phyloP scores from a whole-genome alignment of 1,140 invertebrate genomes.

The Arctopsyche grandis region DNA sequence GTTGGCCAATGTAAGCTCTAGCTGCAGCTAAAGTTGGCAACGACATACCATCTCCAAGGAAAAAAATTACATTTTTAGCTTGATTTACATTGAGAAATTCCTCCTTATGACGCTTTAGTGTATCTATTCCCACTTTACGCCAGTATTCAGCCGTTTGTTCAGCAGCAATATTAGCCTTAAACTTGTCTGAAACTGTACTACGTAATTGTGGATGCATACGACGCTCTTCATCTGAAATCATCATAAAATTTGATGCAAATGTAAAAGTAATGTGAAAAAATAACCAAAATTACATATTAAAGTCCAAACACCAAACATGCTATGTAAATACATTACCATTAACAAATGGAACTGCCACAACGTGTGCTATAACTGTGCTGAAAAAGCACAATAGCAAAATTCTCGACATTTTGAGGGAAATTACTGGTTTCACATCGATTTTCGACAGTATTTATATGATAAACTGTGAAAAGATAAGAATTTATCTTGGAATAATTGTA shows the following conservation, averaged over 20 bases:
- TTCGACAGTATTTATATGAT: no score
- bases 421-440: no score
- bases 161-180: slow-evolving; percentile 1
- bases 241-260: neutral
- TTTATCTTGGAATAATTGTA: no score
- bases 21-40: slow-evolving; percentile 78
- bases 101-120: slow-evolving; percentile 63
- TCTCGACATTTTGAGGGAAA: no score
- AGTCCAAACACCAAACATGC: neutral
- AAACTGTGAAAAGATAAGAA: no score
- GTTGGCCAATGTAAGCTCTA: slow-evolving; percentile 74
- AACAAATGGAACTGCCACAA: neutral
- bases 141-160: slow-evolving; percentile 60
- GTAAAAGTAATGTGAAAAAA: neutral
- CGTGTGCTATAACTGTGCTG: neutral
- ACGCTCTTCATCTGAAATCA: slow-evolving; percentile 26
- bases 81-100: slow-evolving; percentile 66
- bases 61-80: slow-evolving; percentile 77
- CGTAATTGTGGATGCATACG: neutral
- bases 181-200: neutral
- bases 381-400: neutral
- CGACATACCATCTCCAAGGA: slow-evolving; percentile 86
- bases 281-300: neutral
- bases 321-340: neutral
- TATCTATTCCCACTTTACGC: slow-evolving; percentile 57